These are phyloP conservation scores for Blastomussa wellsi DNA, from an alignment of 92 coral and sea anemone species.

Conservation along the genomic window DNA sequence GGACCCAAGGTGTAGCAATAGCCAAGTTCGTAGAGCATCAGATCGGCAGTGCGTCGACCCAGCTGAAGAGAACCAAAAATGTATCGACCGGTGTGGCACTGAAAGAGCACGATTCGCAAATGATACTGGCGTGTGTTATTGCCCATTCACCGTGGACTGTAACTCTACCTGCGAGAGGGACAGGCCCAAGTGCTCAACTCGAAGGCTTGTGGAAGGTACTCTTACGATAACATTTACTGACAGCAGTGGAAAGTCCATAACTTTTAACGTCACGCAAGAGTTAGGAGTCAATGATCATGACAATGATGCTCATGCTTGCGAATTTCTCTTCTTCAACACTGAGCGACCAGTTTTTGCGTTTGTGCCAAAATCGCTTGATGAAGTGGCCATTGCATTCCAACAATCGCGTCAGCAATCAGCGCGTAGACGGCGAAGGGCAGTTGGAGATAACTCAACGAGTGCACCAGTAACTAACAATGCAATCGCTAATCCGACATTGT, in stretches of 20 bases:
- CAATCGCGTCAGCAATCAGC: neutral
- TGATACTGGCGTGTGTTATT: slow-evolving; percentile 65
- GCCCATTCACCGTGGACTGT: slow-evolving; percentile 65
- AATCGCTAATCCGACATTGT: slow-evolving; percentile 65
- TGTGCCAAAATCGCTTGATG: neutral
- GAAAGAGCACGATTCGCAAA: slow-evolving; percentile 46
- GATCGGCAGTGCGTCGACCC: slow-evolving; percentile 73
- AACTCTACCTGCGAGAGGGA: slow-evolving; percentile 46
- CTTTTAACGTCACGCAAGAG: slow-evolving; percentile 34
- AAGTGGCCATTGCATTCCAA: neutral
- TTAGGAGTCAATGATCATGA: slow-evolving; percentile 59
- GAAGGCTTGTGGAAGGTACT: slow-evolving; percentile 37
- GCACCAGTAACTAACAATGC: slow-evolving; percentile 23
- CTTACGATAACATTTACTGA: neutral
- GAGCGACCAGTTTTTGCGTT: neutral
- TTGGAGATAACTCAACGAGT: slow-evolving; percentile 30
- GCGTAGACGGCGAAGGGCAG: slow-evolving; percentile 26
- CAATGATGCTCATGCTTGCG: slow-evolving; percentile 8
- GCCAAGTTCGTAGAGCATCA: slow-evolving; percentile 63
- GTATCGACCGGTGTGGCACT: slow-evolving; percentile 27
- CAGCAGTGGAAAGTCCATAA: neutral
- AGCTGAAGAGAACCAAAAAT: neutral
- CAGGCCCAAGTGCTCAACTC: slow-evolving; percentile 48
- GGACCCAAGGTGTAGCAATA: slow-evolving; percentile 30
- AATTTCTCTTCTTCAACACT: slow-evolving; percentile 11